Conservation (phyloP, 2,113 vertebrate species). For the Grantiella picta region DNA sequence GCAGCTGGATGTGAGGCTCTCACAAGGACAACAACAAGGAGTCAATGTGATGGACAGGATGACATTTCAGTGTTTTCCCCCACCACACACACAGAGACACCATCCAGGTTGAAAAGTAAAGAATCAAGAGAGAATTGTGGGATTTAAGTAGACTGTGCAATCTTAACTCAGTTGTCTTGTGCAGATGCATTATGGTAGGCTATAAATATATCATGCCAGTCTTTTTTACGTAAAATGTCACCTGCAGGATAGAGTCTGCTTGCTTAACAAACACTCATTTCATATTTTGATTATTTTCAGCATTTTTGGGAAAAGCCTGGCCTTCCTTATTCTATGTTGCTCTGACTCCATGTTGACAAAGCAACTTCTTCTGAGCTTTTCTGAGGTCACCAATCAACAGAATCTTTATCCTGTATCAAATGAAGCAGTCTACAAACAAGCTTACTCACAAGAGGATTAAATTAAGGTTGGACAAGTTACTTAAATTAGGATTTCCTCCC, state of each 20-base stretch:
- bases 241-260: background rate
- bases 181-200: background rate
- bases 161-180: background rate
- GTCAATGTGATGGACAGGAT: background rate
- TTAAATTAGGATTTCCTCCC: background rate
- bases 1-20: background rate
- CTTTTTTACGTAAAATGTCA: background rate
- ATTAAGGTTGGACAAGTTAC: background rate
- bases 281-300: conserved; percentile 28
- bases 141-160: background rate
- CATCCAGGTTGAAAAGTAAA: background rate
- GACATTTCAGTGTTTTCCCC: background rate
- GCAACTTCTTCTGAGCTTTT: background rate
- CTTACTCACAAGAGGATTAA: background rate
- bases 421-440: background rate
- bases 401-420: background rate
- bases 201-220: background rate
- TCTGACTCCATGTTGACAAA: background rate
- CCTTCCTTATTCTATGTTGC: background rate
- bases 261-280: background rate
- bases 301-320: background rate
- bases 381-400: background rate
- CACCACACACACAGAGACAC: background rate
- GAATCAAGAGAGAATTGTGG: background rate
- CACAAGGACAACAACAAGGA: too few relatives aligned